phyloP scores from a whole-genome alignment of 92 coral and sea anemone species.

The Actinernus sp. region DNA sequence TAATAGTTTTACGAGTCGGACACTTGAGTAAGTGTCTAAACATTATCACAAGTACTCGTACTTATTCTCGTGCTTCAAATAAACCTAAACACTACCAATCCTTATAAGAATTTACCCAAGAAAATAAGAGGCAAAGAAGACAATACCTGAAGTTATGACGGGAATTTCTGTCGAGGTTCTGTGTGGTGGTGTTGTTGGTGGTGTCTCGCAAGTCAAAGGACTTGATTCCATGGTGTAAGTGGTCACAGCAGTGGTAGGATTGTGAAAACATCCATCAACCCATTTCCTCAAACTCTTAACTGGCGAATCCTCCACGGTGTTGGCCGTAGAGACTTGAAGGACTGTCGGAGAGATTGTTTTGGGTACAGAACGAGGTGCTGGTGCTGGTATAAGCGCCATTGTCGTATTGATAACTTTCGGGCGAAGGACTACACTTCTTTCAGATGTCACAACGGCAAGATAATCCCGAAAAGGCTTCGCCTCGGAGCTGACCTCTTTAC shows the following conservation, averaged over 20 bases:
- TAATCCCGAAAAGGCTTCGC: slow-evolving; percentile 16
- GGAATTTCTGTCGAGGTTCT: slow-evolving; percentile 79
- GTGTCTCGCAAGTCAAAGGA: slow-evolving; percentile 66
- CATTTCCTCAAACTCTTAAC: slow-evolving; percentile 97
- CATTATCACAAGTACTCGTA: too few relatives aligned
- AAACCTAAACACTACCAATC: too few relatives aligned
- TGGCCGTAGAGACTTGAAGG: slow-evolving; percentile 12
- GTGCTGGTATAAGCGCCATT: slow-evolving; percentile 12
- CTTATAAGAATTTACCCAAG: too few relatives aligned
- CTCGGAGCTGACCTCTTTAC: slow-evolving; percentile 3
- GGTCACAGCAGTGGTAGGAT: slow-evolving; percentile 20
- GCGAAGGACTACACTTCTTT: slow-evolving; percentile 5
- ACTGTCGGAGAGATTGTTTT: neutral
- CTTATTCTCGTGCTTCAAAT: too few relatives aligned
- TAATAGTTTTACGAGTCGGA: too few relatives aligned
- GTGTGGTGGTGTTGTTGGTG: slow-evolving; percentile 90
- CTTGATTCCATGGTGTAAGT: slow-evolving; percentile 36
- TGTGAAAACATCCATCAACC: slow-evolving; percentile 99
- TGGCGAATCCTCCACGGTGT: slow-evolving; percentile 87
- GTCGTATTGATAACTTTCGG: neutral
- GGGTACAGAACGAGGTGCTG: neutral
- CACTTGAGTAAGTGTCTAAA: too few relatives aligned
- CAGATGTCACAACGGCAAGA: slow-evolving; percentile 2
- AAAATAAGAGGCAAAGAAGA: neutral
- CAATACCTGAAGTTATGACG: slow-evolving; percentile 78